phyloP scores from a whole-genome alignment of 2,888 invertebrate genomes.

The Drosophila parthenogenetica region DNA sequence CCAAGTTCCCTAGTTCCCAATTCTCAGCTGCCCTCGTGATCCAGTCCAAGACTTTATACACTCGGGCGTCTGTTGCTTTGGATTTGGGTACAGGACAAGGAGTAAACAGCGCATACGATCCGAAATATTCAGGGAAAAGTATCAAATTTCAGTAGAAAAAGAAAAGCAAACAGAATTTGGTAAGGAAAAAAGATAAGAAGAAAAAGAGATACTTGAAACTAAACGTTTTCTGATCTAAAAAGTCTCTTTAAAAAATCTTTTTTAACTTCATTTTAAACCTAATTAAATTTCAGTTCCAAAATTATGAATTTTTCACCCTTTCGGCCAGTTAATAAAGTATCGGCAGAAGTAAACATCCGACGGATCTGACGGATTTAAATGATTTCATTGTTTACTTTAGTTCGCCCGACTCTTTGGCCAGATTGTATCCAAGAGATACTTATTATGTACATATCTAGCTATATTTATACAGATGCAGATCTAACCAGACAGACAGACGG shows the following conservation, averaged over 20 bases:
- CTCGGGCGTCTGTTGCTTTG: slow-evolving; percentile 23
- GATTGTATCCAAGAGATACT: slow-evolving; percentile 27
- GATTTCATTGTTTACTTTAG: slow-evolving; percentile 72
- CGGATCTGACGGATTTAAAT: slow-evolving; percentile 52
- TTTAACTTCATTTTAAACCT: background rate
- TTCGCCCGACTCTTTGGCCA: slow-evolving; percentile 22
- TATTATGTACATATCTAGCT: slow-evolving; percentile 30
- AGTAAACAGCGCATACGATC: slow-evolving; percentile 20
- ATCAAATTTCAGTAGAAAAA: slow-evolving; percentile 57
- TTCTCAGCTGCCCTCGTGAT: slow-evolving; percentile 4
- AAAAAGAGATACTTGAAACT: slow-evolving; percentile 4
- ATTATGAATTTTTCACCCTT: slow-evolving; percentile 17
- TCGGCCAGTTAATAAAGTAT: slow-evolving; percentile 48
- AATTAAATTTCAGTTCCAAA: background rate
- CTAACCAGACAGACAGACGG: background rate
- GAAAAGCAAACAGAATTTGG: background rate
- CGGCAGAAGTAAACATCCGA: slow-evolving; percentile 66
- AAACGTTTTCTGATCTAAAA: slow-evolving; percentile 16
- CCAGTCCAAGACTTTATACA: slow-evolving; percentile 6
- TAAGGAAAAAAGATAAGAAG: slow-evolving; percentile 29
- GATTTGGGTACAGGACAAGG: slow-evolving; percentile 28
- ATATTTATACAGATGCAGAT: slow-evolving; percentile 39
- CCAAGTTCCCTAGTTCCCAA: slow-evolving; percentile 1
- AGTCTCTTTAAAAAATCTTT: background rate
- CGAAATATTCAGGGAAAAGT: slow-evolving; percentile 56